Conservation (phyloP, 1,140 invertebrate species). For the Drosophila bocqueti region DNA sequence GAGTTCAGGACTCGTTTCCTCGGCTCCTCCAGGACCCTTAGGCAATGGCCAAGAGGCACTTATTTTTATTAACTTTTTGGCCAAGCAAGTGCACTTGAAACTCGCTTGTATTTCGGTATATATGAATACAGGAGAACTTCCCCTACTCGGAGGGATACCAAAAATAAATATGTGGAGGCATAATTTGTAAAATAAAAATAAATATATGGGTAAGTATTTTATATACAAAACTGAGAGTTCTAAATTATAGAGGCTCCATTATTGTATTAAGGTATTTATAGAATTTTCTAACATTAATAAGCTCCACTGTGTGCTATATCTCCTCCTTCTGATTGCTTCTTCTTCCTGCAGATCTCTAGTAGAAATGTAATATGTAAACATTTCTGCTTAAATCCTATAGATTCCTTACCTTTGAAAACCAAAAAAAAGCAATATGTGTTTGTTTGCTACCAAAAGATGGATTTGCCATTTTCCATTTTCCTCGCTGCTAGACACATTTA, state of each 20-base stretch:
- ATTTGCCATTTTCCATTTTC: constrained; percentile 10
- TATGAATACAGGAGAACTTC: constrained; percentile 15
- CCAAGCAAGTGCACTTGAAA: constrained; percentile 75
- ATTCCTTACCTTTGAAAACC: neutral
- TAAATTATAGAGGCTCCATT: neutral
- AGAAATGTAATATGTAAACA: constrained; percentile 49
- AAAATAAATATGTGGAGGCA: neutral
- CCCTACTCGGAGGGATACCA: too few relatives aligned
- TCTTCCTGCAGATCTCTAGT: constrained; percentile 15
- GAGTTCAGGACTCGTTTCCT: constrained; percentile 32
- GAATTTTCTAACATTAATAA: neutral
- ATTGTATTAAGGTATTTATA: neutral
- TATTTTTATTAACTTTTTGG: constrained; percentile 82
- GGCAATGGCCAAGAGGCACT: constrained; percentile 73
- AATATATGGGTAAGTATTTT: neutral
- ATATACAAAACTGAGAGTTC: too few relatives aligned
- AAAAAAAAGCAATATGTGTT: constrained; percentile 2
- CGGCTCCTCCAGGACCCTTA: constrained; percentile 46
- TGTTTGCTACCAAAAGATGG: constrained; percentile 7
- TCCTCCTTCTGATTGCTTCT: neutral
- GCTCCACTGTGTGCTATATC: constrained; percentile 6
- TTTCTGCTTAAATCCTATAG: neutral
- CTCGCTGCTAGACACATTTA: constrained; percentile 8
- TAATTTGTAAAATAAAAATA: neutral
- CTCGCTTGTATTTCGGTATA: constrained; percentile 45